Evolutionary conservation across 2,113 vertebrate species (phyloP).

Genomic region (Melanerpes formicivorus): DNA sequence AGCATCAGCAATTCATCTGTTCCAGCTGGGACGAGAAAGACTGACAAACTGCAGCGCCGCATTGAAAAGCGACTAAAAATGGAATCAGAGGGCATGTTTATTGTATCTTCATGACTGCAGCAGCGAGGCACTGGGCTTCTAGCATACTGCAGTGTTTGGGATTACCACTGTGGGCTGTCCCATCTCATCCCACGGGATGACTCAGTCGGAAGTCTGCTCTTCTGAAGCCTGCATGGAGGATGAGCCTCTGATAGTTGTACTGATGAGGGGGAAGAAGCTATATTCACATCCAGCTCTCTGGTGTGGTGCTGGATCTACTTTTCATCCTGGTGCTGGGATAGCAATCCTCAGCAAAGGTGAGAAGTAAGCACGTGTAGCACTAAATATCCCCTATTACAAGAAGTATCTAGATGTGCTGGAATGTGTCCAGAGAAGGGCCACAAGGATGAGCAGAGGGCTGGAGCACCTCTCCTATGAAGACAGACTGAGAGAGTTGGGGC

Average conservation of each 20-base stretch:
- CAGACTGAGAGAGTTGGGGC: too few species aligned
- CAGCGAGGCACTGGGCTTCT: conserved; percentile 14
- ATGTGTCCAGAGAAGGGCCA: too few species aligned
- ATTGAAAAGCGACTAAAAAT: conserved; percentile 64
- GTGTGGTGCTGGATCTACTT: background rate
- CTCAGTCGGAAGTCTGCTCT: background rate
- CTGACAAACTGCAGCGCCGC: conserved; percentile 49
- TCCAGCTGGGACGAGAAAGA: conserved; percentile 70
- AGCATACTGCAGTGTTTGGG: conserved; percentile 33
- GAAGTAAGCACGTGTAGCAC: background rate
- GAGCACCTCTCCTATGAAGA: too few species aligned
- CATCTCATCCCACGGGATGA: conserved; percentile 20
- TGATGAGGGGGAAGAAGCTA: background rate
- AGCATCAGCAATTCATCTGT: conserved; percentile 67
- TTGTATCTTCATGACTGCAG: conserved; percentile 62
- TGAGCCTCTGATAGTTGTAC: background rate
- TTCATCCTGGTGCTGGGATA: background rate
- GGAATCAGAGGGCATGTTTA: conserved; percentile 56
- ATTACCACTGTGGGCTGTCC: conserved; percentile 47
- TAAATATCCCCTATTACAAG: too few species aligned
- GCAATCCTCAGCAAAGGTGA: accelerated
- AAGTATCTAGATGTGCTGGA: too few species aligned
- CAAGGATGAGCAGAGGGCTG: too few species aligned
- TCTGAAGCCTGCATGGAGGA: background rate
- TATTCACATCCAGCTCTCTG: background rate